These are phyloP conservation scores for Clarias batrachus DNA, from an alignment of 2,113 vertebrate genomes.

Conservation along the genomic window DNA sequence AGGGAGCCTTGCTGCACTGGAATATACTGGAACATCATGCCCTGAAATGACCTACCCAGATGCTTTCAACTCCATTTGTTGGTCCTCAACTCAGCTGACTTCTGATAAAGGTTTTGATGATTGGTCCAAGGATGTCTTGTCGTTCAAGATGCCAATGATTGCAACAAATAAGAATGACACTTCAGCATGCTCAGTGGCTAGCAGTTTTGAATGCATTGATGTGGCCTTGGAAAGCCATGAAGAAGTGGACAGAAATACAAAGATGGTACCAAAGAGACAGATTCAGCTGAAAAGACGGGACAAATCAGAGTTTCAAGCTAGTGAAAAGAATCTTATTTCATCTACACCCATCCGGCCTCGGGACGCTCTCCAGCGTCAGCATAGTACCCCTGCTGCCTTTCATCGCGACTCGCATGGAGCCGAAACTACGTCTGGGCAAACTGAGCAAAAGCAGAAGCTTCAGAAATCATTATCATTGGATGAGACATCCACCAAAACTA, in stretches of 20 bases:
- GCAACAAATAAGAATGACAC: conserved; percentile 56
- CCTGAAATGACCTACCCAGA: conserved; percentile 62
- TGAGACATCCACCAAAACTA: conserved; percentile 69
- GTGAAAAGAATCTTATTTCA: conserved; percentile 41
- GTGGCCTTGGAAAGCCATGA: conserved; percentile 74
- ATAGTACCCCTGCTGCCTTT: conserved; percentile 63
- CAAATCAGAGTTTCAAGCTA: conserved; percentile 51
- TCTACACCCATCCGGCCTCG: conserved; percentile 47
- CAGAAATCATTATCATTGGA: conserved; percentile 83
- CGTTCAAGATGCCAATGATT: conserved; percentile 60
- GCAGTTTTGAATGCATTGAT: conserved; percentile 75
- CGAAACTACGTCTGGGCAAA: conserved; percentile 7
- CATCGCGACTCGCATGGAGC: conserved; percentile 33
- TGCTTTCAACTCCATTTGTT: conserved; percentile 65
- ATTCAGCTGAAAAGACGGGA: conserved; percentile 82
- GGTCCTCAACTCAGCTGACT: conserved; percentile 55
- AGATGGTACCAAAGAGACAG: conserved; percentile 86
- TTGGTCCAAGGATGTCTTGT: conserved; percentile 69
- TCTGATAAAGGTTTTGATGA: conserved; percentile 67
- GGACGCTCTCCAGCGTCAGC: conserved; percentile 68
- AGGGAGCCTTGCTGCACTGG: conserved; percentile 58
- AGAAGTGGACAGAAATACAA: conserved; percentile 65
- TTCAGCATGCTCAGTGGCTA: conserved; percentile 68
- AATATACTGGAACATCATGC: conserved; percentile 69
- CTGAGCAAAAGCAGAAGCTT: conserved; percentile 58